Evolutionary conservation across 2,888 invertebrate species (phyloP), one percentile per base, ranked within the genome.

Genomic region (Aphodius sticticus): DNA sequence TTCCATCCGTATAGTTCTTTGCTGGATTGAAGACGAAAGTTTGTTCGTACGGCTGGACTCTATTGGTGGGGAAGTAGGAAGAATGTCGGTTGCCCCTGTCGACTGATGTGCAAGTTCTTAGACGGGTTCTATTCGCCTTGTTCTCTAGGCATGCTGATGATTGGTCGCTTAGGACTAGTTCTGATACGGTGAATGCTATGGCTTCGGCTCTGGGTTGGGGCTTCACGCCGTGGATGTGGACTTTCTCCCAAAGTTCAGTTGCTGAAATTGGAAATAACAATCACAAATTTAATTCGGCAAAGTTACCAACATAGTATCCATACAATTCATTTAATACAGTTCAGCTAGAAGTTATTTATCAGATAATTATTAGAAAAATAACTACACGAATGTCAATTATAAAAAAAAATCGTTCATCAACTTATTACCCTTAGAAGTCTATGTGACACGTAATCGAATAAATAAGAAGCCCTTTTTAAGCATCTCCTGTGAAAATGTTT

Each of bases 171-270:
- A 92, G 88, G 70, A 91, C 88, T 69, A 86, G 83, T 83, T 92
- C 92, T 72, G 93, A 92, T 16, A 94, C 91, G 3, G 94, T 92
- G 81, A 94, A 90, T 15, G 93, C 93, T 78, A 94, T 91, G 85
- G 93, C 91, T 88, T 94, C 95, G 36, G 94, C 93, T 82, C 94
- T 92, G 0, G 94, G 92, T 38, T 93, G 93, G 0, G 95, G 95
- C 85, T 92, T 91, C 72, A 92, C 86, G 15, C 93, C 92, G 6
- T 90, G 88, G 74, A 93, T 92, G 7, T 90, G 88, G 76, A 96
- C 91, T 83, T 93, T 93, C 86, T 96, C 95, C 95, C 96, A 96
- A 6, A 92, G 91, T 88, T 95, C 95, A 3, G 93, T 92, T 7
- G 92, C 95, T 95, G 88, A 69, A 86, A 88, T 80, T 81, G 81